Conservation (phyloP, 1,140 invertebrate species). For the Bombyx mandarina region DNA sequence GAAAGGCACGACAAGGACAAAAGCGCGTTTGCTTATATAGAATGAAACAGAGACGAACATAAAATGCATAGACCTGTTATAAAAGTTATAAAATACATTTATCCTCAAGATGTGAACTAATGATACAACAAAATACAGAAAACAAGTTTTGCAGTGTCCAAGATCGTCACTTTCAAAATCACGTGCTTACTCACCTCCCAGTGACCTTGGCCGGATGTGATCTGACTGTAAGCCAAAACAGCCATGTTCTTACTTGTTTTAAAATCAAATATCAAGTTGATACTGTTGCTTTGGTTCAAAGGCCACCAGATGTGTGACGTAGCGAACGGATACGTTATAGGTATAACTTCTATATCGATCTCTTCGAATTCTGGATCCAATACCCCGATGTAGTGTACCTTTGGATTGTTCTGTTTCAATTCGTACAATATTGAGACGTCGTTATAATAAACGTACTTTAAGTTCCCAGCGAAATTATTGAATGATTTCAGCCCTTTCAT, state of each 20-base stretch:
- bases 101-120: too few relatives aligned
- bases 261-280: slow-evolving; percentile 90
- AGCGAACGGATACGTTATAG: slow-evolving; percentile 92
- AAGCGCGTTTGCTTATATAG: too few relatives aligned
- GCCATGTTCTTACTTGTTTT: slow-evolving; percentile 87
- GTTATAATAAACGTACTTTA: slow-evolving; percentile 94
- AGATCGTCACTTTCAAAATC: too few relatives aligned
- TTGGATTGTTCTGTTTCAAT: slow-evolving; percentile 83
- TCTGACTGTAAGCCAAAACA: slow-evolving; percentile 87
- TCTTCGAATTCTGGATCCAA: slow-evolving; percentile 87
- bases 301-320: slow-evolving; percentile 91
- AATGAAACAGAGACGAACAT: too few relatives aligned
- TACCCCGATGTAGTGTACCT: slow-evolving; percentile 87
- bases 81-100: too few relatives aligned
- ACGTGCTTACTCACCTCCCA: slow-evolving; percentile 81
- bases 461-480: slow-evolving; percentile 86
- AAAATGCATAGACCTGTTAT: too few relatives aligned
- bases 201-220: slow-evolving; percentile 81
- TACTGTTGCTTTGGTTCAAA: slow-evolving; percentile 76
- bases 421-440: slow-evolving; percentile 92
- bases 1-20: too few relatives aligned
- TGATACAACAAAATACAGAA: too few relatives aligned
- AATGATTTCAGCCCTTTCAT: slow-evolving; percentile 80
- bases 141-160: too few relatives aligned
- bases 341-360: slow-evolving; percentile 87